A percentile compares a stretch with the other conserved stretches of the same genome.
phyloP scores from a whole-genome alignment of 1,140 invertebrate genomes.

The Zaprionus nigranus region DNA sequence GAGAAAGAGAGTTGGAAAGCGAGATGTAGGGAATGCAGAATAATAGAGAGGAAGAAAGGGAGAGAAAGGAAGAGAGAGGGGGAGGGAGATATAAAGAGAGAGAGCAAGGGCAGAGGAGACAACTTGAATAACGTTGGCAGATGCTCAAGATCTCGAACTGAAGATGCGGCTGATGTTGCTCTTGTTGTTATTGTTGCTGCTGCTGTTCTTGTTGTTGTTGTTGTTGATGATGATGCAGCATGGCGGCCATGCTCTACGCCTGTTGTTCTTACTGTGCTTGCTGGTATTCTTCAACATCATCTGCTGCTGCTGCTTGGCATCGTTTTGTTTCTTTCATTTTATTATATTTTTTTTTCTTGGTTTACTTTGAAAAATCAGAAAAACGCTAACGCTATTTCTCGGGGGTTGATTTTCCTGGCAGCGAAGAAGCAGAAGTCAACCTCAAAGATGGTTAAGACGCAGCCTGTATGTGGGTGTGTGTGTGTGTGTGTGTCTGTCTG shows the following conservation, averaged over 20 bases:
- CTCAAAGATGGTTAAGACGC: conserved; percentile 67
- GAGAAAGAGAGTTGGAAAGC: not conserved
- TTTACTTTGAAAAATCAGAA: conserved; percentile 61
- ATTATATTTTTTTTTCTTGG: not conserved
- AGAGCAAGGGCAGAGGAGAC: conserved; percentile 45
- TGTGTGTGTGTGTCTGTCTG: conserved; percentile 38
- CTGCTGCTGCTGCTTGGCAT: conserved; percentile 14
- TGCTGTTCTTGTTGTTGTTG: conserved; percentile 11
- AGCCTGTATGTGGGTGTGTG: not conserved
- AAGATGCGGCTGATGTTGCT: conserved; percentile 40
- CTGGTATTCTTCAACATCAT: conserved; percentile 25
- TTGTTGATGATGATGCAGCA: conserved; percentile 58
- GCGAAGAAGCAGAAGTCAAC: conserved; percentile 26
- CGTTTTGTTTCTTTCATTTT: conserved; percentile 3
- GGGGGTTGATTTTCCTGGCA: conserved; percentile 64
- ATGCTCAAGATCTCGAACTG: conserved; percentile 52
- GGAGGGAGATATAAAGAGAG: not conserved
- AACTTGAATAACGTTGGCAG: conserved; percentile 45
- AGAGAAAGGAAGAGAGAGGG: not conserved
- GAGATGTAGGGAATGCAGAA: not conserved
- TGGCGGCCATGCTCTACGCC: conserved; percentile 62
- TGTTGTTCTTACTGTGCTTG: conserved; percentile 29
- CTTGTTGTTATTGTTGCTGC: not conserved
- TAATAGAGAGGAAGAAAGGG: not conserved
- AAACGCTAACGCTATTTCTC: conserved; percentile 65